phyloP scores from a whole-genome alignment of 2,113 vertebrate species.

The Passer montanus region DNA sequence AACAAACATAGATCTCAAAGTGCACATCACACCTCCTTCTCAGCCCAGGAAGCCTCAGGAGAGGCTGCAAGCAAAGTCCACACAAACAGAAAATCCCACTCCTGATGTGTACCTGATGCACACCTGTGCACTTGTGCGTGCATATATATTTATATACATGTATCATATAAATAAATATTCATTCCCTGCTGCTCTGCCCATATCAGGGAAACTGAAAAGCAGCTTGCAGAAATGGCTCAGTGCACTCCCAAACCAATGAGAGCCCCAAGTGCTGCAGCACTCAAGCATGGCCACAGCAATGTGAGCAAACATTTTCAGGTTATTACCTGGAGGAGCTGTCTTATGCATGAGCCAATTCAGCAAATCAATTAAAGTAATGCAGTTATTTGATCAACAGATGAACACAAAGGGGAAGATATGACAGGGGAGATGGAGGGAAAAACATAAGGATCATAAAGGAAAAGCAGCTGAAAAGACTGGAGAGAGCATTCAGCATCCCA shows the following conservation, averaged over 20 bases:
- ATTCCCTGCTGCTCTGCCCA: neutral
- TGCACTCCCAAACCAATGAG: neutral
- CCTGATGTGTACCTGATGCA: neutral
- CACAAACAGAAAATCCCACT: neutral
- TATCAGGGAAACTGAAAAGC: neutral
- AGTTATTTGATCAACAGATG: constrained; percentile 6
- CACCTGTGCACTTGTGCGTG: rapidly evolving
- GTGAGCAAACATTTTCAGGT: neutral
- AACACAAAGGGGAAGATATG: neutral
- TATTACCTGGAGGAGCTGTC: constrained; percentile 37
- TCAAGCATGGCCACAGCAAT: neutral
- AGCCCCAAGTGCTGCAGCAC: neutral
- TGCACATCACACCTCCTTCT: neutral
- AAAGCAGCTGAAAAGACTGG: neutral
- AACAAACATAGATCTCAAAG: neutral
- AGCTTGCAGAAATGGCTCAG: neutral
- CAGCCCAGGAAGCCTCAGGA: neutral
- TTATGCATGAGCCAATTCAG: neutral
- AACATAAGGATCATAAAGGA: neutral
- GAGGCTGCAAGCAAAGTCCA: neutral
- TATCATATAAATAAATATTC: neutral
- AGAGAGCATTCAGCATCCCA: neutral
- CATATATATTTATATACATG: neutral
- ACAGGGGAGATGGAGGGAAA: neutral
- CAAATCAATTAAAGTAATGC: constrained; percentile 39